Evolutionary conservation across 2,113 vertebrate species (phyloP).

Genomic region (Anseranas semipalmata): DNA sequence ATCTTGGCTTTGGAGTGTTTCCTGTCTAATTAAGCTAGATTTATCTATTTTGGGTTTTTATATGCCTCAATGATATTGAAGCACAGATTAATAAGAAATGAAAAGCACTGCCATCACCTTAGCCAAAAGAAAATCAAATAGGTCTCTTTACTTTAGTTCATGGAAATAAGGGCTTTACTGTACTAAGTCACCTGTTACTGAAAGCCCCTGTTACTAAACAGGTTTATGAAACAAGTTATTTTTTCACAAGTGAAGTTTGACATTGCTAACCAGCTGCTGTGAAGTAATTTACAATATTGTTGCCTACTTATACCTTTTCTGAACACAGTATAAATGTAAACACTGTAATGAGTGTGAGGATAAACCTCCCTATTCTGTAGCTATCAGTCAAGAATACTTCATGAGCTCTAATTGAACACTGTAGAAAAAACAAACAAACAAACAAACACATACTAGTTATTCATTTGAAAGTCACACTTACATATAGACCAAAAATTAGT

Average conservation of each 20-base stretch:
- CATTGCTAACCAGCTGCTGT: neutral
- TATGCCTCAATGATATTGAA: neutral
- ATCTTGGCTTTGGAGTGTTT: neutral
- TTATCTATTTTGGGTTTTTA: neutral
- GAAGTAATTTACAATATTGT: neutral
- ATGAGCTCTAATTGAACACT: neutral
- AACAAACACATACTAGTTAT: neutral
- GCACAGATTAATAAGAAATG: neutral
- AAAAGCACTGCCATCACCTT: neutral
- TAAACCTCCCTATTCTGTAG: neutral
- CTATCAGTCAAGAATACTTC: neutral
- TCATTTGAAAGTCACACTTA: neutral
- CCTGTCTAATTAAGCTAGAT: neutral
- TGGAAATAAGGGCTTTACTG: neutral
- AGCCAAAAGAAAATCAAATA: neutral
- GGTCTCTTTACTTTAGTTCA: neutral
- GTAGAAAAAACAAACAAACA: neutral
- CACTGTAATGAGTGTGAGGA: neutral
- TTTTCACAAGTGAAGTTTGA: neutral
- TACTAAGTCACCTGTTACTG: neutral
- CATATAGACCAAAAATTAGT: neutral
- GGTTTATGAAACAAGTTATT: neutral
- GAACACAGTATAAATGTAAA: neutral
- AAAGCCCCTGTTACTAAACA: neutral
- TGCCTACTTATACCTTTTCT: neutral